Evolutionary conservation across 1,140 invertebrate species (phyloP).

Genomic region (Psilanteris sp.): DNA sequence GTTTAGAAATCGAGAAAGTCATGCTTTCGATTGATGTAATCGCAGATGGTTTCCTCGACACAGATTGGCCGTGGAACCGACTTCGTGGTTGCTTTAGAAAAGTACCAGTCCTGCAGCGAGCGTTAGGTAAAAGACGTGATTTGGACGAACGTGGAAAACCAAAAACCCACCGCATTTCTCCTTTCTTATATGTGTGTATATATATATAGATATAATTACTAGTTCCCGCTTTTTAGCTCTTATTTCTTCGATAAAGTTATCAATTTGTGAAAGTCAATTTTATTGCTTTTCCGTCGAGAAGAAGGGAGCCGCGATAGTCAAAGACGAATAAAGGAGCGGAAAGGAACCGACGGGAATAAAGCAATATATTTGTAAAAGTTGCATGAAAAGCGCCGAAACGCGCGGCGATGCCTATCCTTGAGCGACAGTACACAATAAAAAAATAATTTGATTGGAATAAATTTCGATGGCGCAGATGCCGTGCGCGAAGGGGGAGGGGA

Average conservation of each 20-base stretch:
- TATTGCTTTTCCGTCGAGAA: not conserved
- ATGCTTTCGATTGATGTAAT: constrained; percentile 64
- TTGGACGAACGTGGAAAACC: constrained; percentile 33
- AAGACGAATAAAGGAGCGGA: too few relatives aligned
- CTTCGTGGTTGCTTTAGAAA: constrained; percentile 1
- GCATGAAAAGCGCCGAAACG: not conserved
- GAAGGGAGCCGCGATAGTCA: too few relatives aligned
- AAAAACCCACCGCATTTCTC: constrained; percentile 47
- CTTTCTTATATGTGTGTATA: not conserved
- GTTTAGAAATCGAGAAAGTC: constrained; percentile 65
- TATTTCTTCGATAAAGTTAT: not conserved
- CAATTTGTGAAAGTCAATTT: constrained; percentile 1
- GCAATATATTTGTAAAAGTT: too few relatives aligned
- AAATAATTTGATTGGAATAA: not conserved
- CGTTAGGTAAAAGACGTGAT: constrained; percentile 26
- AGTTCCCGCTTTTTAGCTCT: constrained; percentile 3
- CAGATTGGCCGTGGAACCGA: constrained; percentile 29
- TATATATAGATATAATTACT: too few relatives aligned
- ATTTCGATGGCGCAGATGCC: constrained; percentile 7
- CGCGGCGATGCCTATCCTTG: constrained; percentile 1
- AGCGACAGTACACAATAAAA: constrained; percentile 25
- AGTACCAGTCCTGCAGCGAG: constrained; percentile 17
- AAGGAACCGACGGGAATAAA: too few relatives aligned
- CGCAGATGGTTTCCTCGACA: constrained; percentile 53
- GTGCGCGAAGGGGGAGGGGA: not conserved